phyloP scores from a whole-genome alignment of 1,140 invertebrate species.

The Euglossa dilemma region DNA sequence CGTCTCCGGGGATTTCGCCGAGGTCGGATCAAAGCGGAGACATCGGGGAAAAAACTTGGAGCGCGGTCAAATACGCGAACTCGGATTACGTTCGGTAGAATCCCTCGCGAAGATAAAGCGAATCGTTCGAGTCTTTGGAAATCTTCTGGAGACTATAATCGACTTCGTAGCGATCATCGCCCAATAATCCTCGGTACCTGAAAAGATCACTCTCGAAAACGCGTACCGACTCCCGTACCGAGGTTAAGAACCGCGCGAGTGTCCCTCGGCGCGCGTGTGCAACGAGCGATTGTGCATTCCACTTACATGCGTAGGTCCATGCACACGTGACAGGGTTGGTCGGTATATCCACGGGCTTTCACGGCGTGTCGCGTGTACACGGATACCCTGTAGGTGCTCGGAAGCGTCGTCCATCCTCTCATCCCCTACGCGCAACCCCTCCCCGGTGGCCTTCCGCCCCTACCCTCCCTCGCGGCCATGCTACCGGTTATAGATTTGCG shows the following conservation, averaged over 20 bases:
- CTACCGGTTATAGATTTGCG: conserved; percentile 25
- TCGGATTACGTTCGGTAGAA: too few species aligned
- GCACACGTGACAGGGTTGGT: background rate
- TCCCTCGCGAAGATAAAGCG: too few species aligned
- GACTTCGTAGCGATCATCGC: too few species aligned
- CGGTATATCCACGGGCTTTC: conserved; percentile 17
- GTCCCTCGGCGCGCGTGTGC: background rate
- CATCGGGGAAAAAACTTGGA: too few species aligned
- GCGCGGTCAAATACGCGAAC: too few species aligned
- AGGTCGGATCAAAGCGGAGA: background rate
- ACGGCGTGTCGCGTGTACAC: conserved; percentile 9
- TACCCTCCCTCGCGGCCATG: background rate
- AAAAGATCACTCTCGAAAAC: background rate
- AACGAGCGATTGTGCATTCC: background rate
- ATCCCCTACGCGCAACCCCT: background rate
- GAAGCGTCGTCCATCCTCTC: background rate
- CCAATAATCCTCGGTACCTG: too few species aligned
- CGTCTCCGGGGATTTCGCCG: background rate
- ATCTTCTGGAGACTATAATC: too few species aligned
- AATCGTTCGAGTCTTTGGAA: too few species aligned
- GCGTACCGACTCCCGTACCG: background rate
- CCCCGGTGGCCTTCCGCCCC: too few species aligned
- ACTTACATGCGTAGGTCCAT: background rate
- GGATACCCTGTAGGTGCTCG: background rate
- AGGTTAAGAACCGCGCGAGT: too few species aligned